Percentiles rank a stretch among this genome's conserved stretches.
Evolutionary conservation across 2,888 invertebrate genomes (phyloP).

Genomic region (Watsonalla cultraria): DNA sequence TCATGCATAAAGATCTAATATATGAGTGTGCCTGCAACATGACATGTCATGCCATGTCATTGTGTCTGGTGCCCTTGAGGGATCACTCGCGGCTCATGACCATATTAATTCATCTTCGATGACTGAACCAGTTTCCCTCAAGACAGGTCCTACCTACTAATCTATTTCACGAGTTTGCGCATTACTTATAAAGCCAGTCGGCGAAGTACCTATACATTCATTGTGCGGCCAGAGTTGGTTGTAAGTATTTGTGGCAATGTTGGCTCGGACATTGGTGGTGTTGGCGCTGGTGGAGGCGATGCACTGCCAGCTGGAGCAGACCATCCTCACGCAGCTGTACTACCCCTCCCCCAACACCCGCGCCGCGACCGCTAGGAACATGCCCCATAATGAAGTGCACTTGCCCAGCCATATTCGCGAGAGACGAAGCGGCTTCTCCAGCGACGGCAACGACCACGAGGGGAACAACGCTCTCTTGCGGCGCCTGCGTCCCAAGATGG

Average conservation of each 20-base stretch:
- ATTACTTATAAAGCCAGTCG: too few relatives aligned
- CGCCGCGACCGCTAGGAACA: too few relatives aligned
- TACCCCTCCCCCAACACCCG: slow-evolving; percentile 10
- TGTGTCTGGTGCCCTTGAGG: too few relatives aligned
- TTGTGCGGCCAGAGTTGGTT: background rate
- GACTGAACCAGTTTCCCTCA: too few relatives aligned
- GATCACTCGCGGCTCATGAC: too few relatives aligned
- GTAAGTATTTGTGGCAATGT: background rate
- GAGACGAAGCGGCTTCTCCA: slow-evolving; percentile 22
- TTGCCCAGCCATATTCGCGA: slow-evolving; percentile 3
- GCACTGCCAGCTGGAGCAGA: slow-evolving; percentile 20
- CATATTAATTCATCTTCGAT: too few relatives aligned
- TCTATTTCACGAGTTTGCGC: too few relatives aligned
- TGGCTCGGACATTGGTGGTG: background rate
- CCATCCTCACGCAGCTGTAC: slow-evolving; percentile 18
- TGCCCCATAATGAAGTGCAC: too few relatives aligned
- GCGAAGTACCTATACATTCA: background rate
- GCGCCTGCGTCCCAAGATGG: slow-evolving; percentile 12
- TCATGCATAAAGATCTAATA: too few relatives aligned
- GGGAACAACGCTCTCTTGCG: slow-evolving; percentile 18
- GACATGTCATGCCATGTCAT: too few relatives aligned
- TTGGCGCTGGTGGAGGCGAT: slow-evolving; percentile 3
- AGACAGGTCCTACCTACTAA: too few relatives aligned
- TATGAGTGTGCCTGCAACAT: too few relatives aligned
- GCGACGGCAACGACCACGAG: slow-evolving; percentile 7